Conservation (phyloP, 2,113 vertebrate genomes). For the Fulmarus glacialis region DNA sequence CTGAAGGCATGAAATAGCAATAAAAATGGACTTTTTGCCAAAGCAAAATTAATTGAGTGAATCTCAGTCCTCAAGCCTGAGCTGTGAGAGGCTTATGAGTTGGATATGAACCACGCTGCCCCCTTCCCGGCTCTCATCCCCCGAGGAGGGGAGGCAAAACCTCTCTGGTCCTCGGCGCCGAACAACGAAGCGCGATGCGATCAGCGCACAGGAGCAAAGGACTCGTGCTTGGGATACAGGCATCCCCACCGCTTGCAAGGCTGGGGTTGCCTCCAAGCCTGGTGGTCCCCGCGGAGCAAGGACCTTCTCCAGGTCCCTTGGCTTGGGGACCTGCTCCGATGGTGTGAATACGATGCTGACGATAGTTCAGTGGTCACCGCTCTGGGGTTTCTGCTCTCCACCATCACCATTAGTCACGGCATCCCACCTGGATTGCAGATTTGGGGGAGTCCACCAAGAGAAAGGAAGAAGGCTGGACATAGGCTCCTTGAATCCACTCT, state of each 20-base stretch:
- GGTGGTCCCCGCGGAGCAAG: fast-evolving
- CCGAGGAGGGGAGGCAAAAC: neutral
- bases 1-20: constrained; percentile 74
- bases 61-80: constrained; percentile 61
- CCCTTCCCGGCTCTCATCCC: constrained; percentile 49
- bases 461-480: neutral
- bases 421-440: neutral
- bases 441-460: neutral
- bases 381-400: neutral
- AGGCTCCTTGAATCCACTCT: neutral
- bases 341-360: fast-evolving
- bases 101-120: constrained; percentile 52
- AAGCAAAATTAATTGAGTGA: constrained; percentile 75
- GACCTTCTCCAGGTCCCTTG: neutral
- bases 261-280: neutral
- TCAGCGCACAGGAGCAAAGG: neutral
- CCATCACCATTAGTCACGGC: neutral
- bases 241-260: neutral
- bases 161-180: neutral
- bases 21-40: constrained; percentile 76
- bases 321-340: neutral
- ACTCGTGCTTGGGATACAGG: neutral
- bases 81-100: constrained; percentile 56
- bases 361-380: neutral
- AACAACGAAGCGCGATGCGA: neutral